Conservation (phyloP, 30 jellyfish, hydroid and myxozoan genomes). For the Aurelia sp. region DNA sequence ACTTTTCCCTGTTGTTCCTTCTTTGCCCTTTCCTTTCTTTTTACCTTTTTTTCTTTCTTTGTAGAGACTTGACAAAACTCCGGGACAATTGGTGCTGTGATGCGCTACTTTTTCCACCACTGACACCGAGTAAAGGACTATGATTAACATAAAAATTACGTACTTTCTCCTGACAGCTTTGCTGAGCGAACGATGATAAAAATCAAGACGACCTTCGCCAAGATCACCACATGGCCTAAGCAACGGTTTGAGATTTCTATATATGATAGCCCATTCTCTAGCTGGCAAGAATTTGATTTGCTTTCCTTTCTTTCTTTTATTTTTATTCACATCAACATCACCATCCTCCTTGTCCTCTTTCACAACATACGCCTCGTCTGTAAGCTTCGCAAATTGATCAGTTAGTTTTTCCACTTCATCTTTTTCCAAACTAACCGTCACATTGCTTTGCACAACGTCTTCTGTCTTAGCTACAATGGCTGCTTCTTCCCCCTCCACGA, state of each 20-base stretch:
- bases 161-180: conserved; percentile 70
- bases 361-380: conserved; percentile 70
- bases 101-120: too few relatives aligned
- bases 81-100: too few relatives aligned
- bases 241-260: conserved; percentile 62
- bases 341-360: conserved; percentile 35
- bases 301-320: conserved; percentile 34
- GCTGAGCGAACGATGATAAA: conserved; percentile 72
- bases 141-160: neutral
- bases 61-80: too few relatives aligned
- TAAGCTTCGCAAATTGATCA: conserved; percentile 54
- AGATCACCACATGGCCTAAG: conserved; percentile 78
- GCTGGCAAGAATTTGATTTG: conserved; percentile 58
- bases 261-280: conserved; percentile 72
- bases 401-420: conserved; percentile 39
- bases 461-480: neutral
- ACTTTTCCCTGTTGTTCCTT: too few relatives aligned
- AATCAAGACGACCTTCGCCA: conserved; percentile 70
- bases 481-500: conserved; percentile 30
- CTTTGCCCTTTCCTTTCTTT: too few relatives aligned
- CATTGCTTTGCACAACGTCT: too few relatives aligned
- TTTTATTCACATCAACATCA: neutral
- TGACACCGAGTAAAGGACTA: too few relatives aligned
- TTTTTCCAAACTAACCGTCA: conserved; percentile 11
- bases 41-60: too few relatives aligned